Conservation (phyloP, 2,113 vertebrate species). For the Thunnus thynnus region DNA sequence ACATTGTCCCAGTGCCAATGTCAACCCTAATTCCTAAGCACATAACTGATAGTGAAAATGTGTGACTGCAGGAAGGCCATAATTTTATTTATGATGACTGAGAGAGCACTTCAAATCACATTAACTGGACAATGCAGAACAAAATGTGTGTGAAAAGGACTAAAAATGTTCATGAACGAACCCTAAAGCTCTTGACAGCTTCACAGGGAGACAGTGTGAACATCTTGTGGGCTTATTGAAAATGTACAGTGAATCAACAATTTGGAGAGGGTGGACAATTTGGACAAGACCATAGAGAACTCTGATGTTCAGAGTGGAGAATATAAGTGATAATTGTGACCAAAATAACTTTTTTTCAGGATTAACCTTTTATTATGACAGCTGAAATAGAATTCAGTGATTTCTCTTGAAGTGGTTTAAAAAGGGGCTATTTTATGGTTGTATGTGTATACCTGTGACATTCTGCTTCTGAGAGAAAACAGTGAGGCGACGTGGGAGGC, state of each 20-base stretch:
- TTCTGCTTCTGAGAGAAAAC: constrained; percentile 55
- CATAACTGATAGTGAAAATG: constrained; percentile 17
- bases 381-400: neutral
- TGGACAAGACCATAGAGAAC: neutral
- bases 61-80: constrained; percentile 12
- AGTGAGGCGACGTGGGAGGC: constrained; percentile 52
- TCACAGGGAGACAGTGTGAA: neutral
- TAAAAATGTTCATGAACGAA: neutral
- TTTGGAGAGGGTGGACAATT: neutral
- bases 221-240: neutral
- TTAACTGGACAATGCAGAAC: neutral
- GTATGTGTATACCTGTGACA: constrained; percentile 24
- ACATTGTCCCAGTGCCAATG: neutral
- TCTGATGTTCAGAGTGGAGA: constrained; percentile 3
- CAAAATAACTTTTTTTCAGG: constrained; percentile 13
- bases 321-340: constrained; percentile 5
- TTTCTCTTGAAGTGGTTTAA: constrained; percentile 27
- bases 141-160: neutral
- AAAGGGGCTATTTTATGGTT: constrained; percentile 10
- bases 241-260: neutral
- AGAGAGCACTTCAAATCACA: neutral
- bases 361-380: constrained; percentile 1
- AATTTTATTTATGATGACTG: constrained; percentile 7
- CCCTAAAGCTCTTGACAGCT: neutral
- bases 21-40: constrained; percentile 3